These are phyloP conservation scores for Bos indicus DNA, from an alignment of 2,113 vertebrate genomes.

Conservation along the genomic window DNA sequence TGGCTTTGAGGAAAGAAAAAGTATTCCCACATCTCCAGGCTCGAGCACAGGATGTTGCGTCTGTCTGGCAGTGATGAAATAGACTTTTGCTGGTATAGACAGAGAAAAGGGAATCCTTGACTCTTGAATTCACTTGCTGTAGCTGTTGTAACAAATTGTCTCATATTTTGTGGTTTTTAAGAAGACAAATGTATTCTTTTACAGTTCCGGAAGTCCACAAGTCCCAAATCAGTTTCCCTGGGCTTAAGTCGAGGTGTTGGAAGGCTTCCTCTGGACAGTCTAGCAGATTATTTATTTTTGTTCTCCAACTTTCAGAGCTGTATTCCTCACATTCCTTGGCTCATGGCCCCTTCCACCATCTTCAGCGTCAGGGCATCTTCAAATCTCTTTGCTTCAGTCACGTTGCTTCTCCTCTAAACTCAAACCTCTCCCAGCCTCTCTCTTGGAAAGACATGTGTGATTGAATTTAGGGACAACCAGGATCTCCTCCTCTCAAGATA, in stretches of 20 bases:
- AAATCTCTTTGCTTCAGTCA: neutral
- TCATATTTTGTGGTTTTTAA: neutral
- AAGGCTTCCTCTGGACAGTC: neutral
- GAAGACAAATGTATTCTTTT: neutral
- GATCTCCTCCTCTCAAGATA: neutral
- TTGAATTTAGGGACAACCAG: neutral
- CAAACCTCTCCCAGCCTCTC: neutral
- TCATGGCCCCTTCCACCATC: neutral
- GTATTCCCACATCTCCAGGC: neutral
- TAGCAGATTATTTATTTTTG: neutral
- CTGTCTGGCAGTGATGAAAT: neutral
- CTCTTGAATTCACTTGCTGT: neutral
- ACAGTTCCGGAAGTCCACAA: neutral
- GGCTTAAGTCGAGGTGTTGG: neutral
- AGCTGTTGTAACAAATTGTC: neutral
- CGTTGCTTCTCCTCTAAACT: neutral
- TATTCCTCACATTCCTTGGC: neutral
- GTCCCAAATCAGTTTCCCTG: neutral
- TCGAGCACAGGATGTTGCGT: neutral
- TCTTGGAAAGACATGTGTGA: neutral
- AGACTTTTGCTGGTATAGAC: neutral
- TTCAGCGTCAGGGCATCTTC: neutral
- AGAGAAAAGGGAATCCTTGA: neutral
- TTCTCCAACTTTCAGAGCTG: neutral
- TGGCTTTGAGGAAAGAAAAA: neutral